Conservation (phyloP, 2,888 invertebrate genomes). For the Pemphredon lugubris region DNA sequence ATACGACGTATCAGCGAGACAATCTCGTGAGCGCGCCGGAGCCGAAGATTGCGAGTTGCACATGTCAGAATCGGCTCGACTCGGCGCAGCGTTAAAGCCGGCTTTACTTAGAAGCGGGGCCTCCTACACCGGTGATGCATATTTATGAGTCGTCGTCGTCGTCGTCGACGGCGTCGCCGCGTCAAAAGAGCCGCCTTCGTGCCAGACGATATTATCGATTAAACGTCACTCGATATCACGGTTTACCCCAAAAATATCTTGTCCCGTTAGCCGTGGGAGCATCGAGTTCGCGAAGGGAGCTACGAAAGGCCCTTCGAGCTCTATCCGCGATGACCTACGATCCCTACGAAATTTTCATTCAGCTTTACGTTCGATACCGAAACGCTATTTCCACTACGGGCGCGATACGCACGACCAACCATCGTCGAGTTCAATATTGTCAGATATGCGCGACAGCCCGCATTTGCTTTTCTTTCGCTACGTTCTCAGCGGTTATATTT, state of each 20-base stretch:
- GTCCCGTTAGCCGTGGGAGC: background rate
- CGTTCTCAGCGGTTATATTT: too few species aligned
- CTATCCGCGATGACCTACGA: too few species aligned
- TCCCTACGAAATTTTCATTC: too few species aligned
- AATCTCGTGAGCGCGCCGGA: conserved; percentile 24
- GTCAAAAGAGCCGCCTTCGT: conserved; percentile 61
- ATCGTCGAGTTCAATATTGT: too few species aligned
- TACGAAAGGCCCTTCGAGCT: too few species aligned
- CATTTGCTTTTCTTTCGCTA: too few species aligned
- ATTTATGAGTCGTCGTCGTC: conserved; percentile 67
- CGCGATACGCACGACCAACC: too few species aligned
- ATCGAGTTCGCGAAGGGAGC: too few species aligned
- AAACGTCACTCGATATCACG: conserved; percentile 56
- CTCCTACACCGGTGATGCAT: conserved; percentile 63
- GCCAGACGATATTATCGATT: conserved; percentile 69
- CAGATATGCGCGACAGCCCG: too few species aligned
- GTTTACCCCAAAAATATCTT: conserved; percentile 32
- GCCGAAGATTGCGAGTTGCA: conserved; percentile 40
- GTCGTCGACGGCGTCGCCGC: conserved; percentile 39
- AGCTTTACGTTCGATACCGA: too few species aligned
- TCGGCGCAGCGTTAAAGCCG: conserved; percentile 47
- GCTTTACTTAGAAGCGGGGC: conserved; percentile 60
- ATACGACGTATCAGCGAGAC: conserved; percentile 12
- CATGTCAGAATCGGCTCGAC: conserved; percentile 33
- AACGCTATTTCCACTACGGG: too few species aligned